These are phyloP conservation scores for Oryctolagus cuniculus DNA, from an alignment of 2,113 vertebrate species.

Conservation along the genomic window DNA sequence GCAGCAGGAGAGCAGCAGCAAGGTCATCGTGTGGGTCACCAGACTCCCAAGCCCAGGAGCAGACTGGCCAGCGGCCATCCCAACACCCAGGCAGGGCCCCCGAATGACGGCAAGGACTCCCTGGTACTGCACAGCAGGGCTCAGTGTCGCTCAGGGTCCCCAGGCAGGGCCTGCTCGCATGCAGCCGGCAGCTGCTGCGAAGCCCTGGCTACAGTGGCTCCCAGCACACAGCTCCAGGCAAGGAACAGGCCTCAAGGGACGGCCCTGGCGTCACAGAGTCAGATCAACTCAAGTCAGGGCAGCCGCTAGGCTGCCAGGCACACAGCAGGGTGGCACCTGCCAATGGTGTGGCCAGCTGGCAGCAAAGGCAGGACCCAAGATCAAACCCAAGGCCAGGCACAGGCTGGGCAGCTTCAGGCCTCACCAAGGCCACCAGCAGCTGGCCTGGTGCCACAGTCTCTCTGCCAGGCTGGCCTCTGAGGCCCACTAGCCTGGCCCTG, in stretches of 20 bases:
- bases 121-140: neutral
- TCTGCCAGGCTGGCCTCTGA: neutral
- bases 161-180: neutral
- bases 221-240: neutral
- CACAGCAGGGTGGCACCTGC: slow-evolving; percentile 24
- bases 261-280: neutral
- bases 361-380: slow-evolving; percentile 1
- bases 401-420: neutral
- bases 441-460: neutral
- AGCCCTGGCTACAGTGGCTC: neutral
- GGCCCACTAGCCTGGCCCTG: neutral
- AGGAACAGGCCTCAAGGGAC: slow-evolving; percentile 1
- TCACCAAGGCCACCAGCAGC: neutral
- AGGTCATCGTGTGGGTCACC: neutral
- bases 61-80: neutral
- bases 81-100: neutral
- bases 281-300: neutral
- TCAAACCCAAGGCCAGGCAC: slow-evolving; percentile 11
- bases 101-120: neutral
- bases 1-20: neutral
- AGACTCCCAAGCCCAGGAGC: neutral
- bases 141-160: neutral
- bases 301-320: slow-evolving; percentile 24
- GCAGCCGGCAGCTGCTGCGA: neutral
- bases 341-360: slow-evolving; percentile 43